Evolutionary conservation across 1,140 invertebrate genomes (phyloP).

Genomic region (Planococcus citri): DNA sequence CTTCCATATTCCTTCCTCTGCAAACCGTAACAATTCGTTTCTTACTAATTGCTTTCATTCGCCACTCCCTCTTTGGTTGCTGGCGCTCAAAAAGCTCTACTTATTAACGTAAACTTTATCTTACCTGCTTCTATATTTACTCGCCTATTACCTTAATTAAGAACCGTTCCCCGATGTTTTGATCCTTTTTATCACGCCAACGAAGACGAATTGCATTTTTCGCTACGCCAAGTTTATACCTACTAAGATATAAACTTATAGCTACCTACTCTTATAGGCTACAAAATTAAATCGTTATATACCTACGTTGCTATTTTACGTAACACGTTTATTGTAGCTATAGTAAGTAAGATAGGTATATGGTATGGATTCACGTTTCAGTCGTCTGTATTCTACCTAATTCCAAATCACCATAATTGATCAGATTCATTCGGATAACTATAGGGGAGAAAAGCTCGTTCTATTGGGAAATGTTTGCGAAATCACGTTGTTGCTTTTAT

Average conservation of each 20-base stretch:
- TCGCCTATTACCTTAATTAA: conserved; percentile 16
- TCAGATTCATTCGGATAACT: not conserved
- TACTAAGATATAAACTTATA: not conserved
- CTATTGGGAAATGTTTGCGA: not conserved
- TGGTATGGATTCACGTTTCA: too few species aligned
- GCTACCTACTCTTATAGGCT: not conserved
- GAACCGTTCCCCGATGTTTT: not conserved
- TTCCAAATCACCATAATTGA: not conserved
- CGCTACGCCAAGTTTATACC: not conserved
- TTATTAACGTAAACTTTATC: not conserved
- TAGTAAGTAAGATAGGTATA: too few species aligned
- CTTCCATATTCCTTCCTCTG: too few species aligned
- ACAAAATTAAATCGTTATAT: too few species aligned
- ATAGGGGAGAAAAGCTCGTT: not conserved
- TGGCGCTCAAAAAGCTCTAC: not conserved
- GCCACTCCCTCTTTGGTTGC: not conserved
- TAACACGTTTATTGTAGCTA: too few species aligned
- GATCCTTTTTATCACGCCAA: not conserved
- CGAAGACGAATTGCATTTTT: not conserved
- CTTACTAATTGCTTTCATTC: conserved; percentile 6
- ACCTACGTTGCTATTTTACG: too few species aligned
- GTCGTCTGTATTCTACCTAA: not conserved
- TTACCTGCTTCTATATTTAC: conserved; percentile 11
- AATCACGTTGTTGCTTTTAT: not conserved
- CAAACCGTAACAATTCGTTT: not conserved